phyloP scores from a whole-genome alignment of 2,113 vertebrate species.

The Gymnarchus niloticus region DNA sequence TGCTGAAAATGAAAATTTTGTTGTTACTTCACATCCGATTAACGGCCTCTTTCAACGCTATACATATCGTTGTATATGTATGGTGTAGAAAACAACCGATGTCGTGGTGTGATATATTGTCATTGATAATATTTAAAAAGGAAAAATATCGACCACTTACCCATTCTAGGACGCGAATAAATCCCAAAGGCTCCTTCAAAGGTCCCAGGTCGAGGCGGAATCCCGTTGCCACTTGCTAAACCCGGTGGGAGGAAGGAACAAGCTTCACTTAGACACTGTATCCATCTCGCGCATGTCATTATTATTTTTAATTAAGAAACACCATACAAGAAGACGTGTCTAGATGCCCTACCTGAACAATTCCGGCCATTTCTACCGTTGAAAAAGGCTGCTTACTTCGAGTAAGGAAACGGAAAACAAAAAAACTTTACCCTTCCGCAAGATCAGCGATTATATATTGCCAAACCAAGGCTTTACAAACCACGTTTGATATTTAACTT shows the following conservation, averaged over 20 bases:
- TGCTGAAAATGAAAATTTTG: too few relatives aligned
- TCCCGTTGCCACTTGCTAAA: slow-evolving; percentile 48
- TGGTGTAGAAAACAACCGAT: background rate
- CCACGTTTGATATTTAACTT: background rate
- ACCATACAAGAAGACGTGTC: background rate
- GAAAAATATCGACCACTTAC: slow-evolving; percentile 47
- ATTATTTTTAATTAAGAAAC: background rate
- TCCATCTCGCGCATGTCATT: background rate
- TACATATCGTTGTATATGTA: too few relatives aligned
- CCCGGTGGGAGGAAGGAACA: background rate
- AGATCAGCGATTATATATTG: background rate
- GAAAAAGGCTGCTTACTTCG: background rate
- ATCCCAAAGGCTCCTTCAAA: slow-evolving; percentile 84
- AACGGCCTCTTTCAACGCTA: too few relatives aligned
- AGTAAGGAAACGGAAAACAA: background rate
- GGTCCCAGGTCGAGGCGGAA: slow-evolving; percentile 73
- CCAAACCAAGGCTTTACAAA: background rate
- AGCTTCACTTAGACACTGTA: background rate
- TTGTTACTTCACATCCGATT: too few relatives aligned
- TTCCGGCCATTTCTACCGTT: slow-evolving; percentile 8
- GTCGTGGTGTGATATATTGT: background rate
- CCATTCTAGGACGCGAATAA: slow-evolving; percentile 88
- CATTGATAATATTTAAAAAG: background rate
- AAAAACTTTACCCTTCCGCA: background rate
- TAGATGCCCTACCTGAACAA: slow-evolving; percentile 11